Base-by-base conservation (phyloP, 1,140 invertebrate genomes). In the Acyrthosiphon pisum region DNA sequence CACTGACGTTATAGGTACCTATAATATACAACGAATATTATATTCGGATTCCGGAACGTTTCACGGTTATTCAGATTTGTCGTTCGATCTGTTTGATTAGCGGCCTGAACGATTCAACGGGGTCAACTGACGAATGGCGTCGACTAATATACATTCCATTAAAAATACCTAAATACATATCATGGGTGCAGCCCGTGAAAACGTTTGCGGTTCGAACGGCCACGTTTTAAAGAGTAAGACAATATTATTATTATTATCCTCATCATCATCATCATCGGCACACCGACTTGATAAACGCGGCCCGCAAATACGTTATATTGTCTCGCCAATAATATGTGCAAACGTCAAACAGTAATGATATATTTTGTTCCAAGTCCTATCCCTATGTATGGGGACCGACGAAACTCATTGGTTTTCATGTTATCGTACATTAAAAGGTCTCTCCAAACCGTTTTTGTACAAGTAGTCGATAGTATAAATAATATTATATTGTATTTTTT, bases 241-340 rank as follows among this genome's bases (percentile, higher is more conserved):
- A 18, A 14, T n/a, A 76, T 68, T 68, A 68, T n/a, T 68, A 83
- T 41, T 23, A 83, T 41, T 83, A 41, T 83, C 1, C 26, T 60
- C n/a, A 41, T 41, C n/a, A 41, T 60, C n/a, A 41, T 41, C n/a
- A 41, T 23, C n/a, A 23, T 83, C 14, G 8, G 6, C 35, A 9
- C 37, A 37, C 37, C 6, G 7, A 41, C 20, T 41, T 35, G 35
- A 83, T 22, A 41, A 83, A 41, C 37, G 20, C 22, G 37, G 7
- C 14, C 30, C 4, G 50, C 4, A 9, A 0, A n/a, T n/a, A 18
- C 3, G 0, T n/a, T 18, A n/a, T 68, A n/a, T 68, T n/a, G 3
- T 68, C 60, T 68, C 14, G 30, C 14, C 30, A 68, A 76, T 76
- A 68, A 76, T 76, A 35, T n/a, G 18, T n/a, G 30, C 14, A 76